A percentile compares a stretch with the other conserved stretches of the same genome.
phyloP scores from a whole-genome alignment of 2,113 vertebrate genomes.

The Proteles cristata region DNA sequence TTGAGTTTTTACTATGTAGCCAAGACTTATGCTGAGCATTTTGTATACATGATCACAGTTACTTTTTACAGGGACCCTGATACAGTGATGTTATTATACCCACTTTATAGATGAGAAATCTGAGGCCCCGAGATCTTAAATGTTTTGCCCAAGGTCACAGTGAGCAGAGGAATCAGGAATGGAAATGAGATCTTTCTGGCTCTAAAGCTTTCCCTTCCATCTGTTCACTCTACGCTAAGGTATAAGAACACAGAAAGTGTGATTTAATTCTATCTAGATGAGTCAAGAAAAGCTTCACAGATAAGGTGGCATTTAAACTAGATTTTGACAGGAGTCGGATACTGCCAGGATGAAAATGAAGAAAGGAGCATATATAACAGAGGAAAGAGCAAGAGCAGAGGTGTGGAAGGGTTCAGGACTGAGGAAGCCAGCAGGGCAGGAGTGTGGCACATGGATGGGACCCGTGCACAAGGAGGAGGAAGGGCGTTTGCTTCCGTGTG shows the following conservation, averaged over 20 bases:
- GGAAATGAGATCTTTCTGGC: constrained; percentile 29
- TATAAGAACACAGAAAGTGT: constrained; percentile 1
- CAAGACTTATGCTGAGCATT: not conserved
- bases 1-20: not conserved
- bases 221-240: not conserved
- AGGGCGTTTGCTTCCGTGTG: not conserved
- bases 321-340: constrained; percentile 37
- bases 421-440: not conserved
- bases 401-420: not conserved
- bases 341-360: not conserved
- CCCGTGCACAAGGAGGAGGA: not conserved
- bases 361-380: not conserved
- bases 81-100: not conserved
- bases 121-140: not conserved
- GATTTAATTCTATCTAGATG: constrained; percentile 47
- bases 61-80: not conserved
- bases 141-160: constrained; percentile 36
- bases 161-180: not conserved
- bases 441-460: not conserved
- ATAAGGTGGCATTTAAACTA: constrained; percentile 40
- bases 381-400: constrained; percentile 28
- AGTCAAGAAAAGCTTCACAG: constrained; percentile 49
- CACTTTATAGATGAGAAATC: constrained; percentile 34
- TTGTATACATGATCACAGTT: not conserved
- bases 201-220: constrained; percentile 18